A percentile compares a stretch with the other conserved stretches of the same genome.
Evolutionary conservation across 2,113 vertebrate species (phyloP).

Genomic region (Sinocyclocheilus rhinocerous): DNA sequence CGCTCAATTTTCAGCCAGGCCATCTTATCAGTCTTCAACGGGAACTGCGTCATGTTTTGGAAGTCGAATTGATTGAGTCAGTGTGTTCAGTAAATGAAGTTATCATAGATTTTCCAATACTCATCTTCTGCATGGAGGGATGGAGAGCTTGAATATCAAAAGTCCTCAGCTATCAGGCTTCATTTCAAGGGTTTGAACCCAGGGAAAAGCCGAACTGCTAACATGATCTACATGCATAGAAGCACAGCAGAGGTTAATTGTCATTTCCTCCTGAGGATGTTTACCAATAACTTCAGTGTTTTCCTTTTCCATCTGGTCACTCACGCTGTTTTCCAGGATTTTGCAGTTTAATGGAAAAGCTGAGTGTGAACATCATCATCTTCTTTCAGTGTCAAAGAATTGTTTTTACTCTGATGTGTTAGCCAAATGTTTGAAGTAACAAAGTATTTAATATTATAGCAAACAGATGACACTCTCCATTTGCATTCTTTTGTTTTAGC

Average conservation of each 20-base stretch:
- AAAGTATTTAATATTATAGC: slow-evolving; percentile 26
- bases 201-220: slow-evolving; percentile 3
- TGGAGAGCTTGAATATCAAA: neutral
- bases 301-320: slow-evolving; percentile 31
- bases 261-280: slow-evolving; percentile 38
- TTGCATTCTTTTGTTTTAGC: slow-evolving; percentile 5
- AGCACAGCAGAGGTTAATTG: slow-evolving; percentile 16
- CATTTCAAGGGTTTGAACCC: neutral
- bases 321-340: slow-evolving; percentile 32
- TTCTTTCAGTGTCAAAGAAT: slow-evolving; percentile 9
- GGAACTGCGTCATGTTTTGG: slow-evolving; percentile 18
- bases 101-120: slow-evolving; percentile 35
- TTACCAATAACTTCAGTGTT: slow-evolving; percentile 21
- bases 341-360: slow-evolving; percentile 13
- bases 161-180: neutral
- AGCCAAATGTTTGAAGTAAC: slow-evolving; percentile 6
- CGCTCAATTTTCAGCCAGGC: slow-evolving; percentile 3
- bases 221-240: neutral
- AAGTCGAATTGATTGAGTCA: neutral
- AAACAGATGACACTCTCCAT: slow-evolving; percentile 28
- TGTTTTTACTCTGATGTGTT: neutral
- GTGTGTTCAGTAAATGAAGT: neutral
- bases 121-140: neutral
- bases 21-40: slow-evolving; percentile 21
- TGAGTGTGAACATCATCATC: neutral